Percentiles rank a stretch among this genome's conserved stretches.
Evolutionary conservation across 30 jellyfish, hydroid and myxozoan species (phyloP).

Genomic region (Aurelia aurita): DNA sequence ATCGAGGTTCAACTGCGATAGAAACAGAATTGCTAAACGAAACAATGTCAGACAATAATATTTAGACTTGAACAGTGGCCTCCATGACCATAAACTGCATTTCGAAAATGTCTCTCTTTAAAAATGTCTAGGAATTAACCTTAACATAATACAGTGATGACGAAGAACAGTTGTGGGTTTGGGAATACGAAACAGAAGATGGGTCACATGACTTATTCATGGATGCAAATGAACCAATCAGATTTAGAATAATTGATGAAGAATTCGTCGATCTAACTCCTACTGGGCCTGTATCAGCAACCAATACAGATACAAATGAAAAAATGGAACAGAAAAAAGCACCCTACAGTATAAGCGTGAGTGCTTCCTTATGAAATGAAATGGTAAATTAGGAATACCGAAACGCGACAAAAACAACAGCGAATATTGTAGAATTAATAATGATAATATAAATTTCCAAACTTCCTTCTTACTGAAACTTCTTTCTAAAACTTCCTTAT

Average conservation of each 20-base stretch:
- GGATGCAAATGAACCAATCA: conserved; percentile 94
- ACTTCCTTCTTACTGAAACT: too few relatives aligned
- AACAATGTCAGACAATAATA: too few relatives aligned
- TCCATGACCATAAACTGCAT: too few relatives aligned
- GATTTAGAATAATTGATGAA: conserved; percentile 94
- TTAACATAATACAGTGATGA: conserved; percentile 66
- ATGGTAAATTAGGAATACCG: too few relatives aligned
- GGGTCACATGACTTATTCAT: conserved; percentile 97
- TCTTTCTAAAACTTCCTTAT: too few relatives aligned
- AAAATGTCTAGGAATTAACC: neutral
- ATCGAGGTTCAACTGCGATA: too few relatives aligned
- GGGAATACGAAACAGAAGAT: conserved; percentile 97
- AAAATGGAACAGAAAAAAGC: conserved; percentile 76
- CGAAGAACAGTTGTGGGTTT: conserved; percentile 97
- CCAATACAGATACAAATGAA: conserved; percentile 63
- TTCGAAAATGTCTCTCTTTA: too few relatives aligned
- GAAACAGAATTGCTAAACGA: too few relatives aligned
- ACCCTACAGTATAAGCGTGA: conserved; percentile 86
- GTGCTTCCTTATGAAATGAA: conserved; percentile 19
- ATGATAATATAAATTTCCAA: too few relatives aligned
- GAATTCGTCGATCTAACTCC: conserved; percentile 97
- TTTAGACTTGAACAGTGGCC: too few relatives aligned
- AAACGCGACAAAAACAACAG: too few relatives aligned
- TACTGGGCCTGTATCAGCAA: conserved; percentile 83
- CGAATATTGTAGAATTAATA: too few relatives aligned